Percentiles rank a stretch among this genome's conserved stretches.
These are phyloP conservation scores for Sebastes umbrosus DNA, from an alignment of 2,797 vertebrate genomes.

Conservation along the genomic window DNA sequence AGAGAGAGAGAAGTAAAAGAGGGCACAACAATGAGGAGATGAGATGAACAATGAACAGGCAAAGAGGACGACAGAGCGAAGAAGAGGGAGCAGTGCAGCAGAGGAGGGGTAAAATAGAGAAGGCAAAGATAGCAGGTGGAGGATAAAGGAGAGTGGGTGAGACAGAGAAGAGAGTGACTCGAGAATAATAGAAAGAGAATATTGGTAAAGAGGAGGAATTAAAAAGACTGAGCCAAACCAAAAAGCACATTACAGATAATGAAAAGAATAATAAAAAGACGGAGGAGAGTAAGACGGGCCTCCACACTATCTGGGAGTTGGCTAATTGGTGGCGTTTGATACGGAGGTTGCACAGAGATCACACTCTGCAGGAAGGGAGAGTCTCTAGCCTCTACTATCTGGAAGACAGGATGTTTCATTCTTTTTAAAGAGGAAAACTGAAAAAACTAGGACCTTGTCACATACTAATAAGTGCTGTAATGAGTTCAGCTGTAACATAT, in stretches of 20 bases:
- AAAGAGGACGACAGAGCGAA: conserved; percentile 1
- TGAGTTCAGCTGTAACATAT: neutral
- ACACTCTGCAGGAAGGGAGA: conserved; percentile 10
- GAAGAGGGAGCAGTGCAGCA: neutral
- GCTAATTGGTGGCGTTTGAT: conserved; percentile 43
- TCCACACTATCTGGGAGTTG: conserved; percentile 13
- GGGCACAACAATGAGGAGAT: neutral
- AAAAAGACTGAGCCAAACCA: conserved; percentile 15
- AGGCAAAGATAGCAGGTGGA: conserved; percentile 29
- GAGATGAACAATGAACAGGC: conserved; percentile 15
- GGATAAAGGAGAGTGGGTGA: conserved; percentile 20
- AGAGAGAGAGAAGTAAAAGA: neutral
- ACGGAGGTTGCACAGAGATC: conserved; percentile 4
- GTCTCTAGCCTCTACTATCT: neutral
- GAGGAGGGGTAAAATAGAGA: neutral
- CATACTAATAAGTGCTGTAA: neutral
- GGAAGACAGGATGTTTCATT: neutral
- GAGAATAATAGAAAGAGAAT: conserved; percentile 23
- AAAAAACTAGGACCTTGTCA: neutral
- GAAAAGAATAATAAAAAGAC: conserved; percentile 26
- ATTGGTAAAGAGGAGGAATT: conserved; percentile 23
- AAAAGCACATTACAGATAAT: conserved; percentile 28
- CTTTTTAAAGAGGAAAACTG: neutral
- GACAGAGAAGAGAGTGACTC: neutral
- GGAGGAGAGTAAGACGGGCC: neutral